phyloP scores from a whole-genome alignment of 2,888 invertebrate genomes.

The Phasia obesa region DNA sequence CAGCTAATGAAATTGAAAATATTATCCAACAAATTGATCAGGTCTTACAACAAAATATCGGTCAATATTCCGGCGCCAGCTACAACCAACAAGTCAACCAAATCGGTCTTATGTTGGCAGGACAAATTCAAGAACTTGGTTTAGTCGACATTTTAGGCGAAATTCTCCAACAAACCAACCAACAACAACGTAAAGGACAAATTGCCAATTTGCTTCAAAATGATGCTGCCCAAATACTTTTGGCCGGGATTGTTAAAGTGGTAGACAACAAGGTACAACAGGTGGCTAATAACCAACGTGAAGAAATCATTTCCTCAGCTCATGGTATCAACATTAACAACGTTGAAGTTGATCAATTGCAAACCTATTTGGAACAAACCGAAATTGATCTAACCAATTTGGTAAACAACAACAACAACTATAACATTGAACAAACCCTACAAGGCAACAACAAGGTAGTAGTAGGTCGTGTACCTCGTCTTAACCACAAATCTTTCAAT shows the following conservation, averaged over 20 bases:
- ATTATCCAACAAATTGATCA: conserved; percentile 85
- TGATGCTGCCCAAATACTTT: conserved; percentile 71
- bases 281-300: conserved; percentile 76
- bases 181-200: conserved; percentile 34
- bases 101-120: conserved; percentile 74
- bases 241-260: conserved; percentile 79
- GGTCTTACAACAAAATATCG: conserved; percentile 35
- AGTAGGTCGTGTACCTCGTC: conserved; percentile 82
- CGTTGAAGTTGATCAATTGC: conserved; percentile 86
- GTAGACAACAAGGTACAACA: conserved; percentile 86
- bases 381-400: conserved; percentile 84
- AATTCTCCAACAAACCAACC: conserved; percentile 59
- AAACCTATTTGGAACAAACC: conserved; percentile 87
- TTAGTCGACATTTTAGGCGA: conserved; percentile 74
- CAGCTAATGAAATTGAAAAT: conserved; percentile 79
- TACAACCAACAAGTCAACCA: conserved; percentile 83
- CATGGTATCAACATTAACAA: conserved; percentile 83
- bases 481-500: conserved; percentile 87
- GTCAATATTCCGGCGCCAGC: conserved; percentile 76
- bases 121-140: conserved; percentile 69
- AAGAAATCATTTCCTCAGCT: conserved; percentile 16
- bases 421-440: not conserved
- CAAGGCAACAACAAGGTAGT: conserved; percentile 23
- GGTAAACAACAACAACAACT: conserved; percentile 42
- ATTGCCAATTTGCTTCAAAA: conserved; percentile 48